phyloP scores from a whole-genome alignment of 1,140 invertebrate genomes.

The Eupristina koningsbergeri region DNA sequence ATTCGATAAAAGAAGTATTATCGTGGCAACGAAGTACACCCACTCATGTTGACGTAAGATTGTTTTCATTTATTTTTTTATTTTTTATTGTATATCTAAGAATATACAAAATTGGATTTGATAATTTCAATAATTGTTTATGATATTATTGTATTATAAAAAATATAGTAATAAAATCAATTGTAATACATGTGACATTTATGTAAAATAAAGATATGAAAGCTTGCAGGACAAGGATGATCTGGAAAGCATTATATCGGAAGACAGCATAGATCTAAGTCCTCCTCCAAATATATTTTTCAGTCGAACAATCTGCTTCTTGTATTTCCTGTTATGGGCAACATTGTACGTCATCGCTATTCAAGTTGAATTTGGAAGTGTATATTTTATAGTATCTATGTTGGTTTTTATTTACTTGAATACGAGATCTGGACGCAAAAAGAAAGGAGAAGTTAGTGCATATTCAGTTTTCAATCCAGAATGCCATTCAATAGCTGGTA shows the following conservation, averaged over 20 bases:
- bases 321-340: constrained; percentile 79
- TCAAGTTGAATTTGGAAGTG: constrained; percentile 89
- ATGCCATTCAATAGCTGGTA: constrained; percentile 93
- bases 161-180: constrained; percentile 38
- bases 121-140: constrained; percentile 26
- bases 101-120: not conserved
- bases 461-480: constrained; percentile 98
- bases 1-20: constrained; percentile 55
- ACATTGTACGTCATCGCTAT: constrained; percentile 81
- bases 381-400: constrained; percentile 87
- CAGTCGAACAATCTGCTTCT: constrained; percentile 56
- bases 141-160: constrained; percentile 22
- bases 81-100: not conserved
- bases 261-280: constrained; percentile 57
- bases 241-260: constrained; percentile 56
- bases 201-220: constrained; percentile 49
- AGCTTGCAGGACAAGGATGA: constrained; percentile 62
- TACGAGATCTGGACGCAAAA: constrained; percentile 82
- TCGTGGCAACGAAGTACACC: constrained; percentile 54
- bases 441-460: constrained; percentile 87
- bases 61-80: constrained; percentile 42
- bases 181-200: not conserved
- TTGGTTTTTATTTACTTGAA: constrained; percentile 89
- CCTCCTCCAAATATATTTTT: constrained; percentile 53
- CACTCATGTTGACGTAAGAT: constrained; percentile 59